These are phyloP conservation scores for Rhipidura dahli DNA, from an alignment of 2,113 vertebrate species.

Conservation along the genomic window DNA sequence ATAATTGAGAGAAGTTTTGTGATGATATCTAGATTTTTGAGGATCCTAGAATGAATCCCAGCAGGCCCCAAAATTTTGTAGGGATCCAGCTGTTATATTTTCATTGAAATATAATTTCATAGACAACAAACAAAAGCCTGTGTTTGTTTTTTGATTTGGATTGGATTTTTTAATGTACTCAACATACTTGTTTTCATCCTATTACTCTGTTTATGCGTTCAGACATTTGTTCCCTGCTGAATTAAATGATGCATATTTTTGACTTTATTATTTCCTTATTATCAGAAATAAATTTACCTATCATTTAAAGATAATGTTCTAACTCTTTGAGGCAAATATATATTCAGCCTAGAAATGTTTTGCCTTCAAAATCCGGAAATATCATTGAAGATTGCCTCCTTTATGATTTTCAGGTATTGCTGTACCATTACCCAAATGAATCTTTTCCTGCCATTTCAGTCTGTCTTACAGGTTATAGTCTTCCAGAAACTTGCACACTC, in stretches of 20 bases:
- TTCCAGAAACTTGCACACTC: background rate
- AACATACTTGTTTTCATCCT: background rate
- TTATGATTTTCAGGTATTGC: background rate
- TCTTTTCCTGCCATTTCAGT: background rate
- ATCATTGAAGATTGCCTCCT: background rate
- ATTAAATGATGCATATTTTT: background rate
- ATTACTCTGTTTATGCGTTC: background rate
- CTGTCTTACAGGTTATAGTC: background rate
- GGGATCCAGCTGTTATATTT: background rate
- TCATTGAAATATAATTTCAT: background rate
- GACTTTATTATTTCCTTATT: background rate
- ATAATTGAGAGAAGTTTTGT: background rate
- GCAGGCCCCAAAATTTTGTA: background rate
- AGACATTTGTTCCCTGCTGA: background rate
- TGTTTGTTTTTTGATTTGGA: background rate
- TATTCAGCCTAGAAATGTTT: background rate
- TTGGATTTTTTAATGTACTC: background rate
- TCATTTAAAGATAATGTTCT: background rate
- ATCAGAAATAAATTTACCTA: background rate
- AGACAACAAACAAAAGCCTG: background rate
- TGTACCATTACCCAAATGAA: background rate
- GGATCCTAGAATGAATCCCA: background rate
- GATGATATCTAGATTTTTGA: background rate
- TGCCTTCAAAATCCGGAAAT: background rate
- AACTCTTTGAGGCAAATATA: background rate